Conservation (phyloP, 2,888 invertebrate species). For the Caenorhabditis angaria region DNA sequence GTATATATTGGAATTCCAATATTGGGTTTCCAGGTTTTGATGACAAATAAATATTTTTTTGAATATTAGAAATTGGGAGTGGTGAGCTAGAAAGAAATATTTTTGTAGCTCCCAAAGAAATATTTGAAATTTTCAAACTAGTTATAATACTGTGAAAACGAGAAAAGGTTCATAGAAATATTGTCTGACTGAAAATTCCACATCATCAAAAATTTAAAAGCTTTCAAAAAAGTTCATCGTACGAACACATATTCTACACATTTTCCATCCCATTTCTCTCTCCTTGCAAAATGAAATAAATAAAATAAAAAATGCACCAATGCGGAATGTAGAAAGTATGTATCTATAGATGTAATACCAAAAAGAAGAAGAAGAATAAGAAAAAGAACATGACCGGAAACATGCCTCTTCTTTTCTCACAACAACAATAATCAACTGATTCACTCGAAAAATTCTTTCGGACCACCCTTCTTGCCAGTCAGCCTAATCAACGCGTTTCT, state of each 20-base stretch:
- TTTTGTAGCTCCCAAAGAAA: too few relatives aligned
- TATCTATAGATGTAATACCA: neutral
- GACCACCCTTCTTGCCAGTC: too few relatives aligned
- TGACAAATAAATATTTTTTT: neutral
- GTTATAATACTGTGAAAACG: too few relatives aligned
- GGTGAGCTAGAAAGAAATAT: neutral
- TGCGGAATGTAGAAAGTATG: neutral
- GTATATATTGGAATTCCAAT: neutral
- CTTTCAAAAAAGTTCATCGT: too few relatives aligned
- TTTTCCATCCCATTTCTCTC: too few relatives aligned
- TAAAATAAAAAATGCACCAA: neutral
- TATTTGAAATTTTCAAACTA: too few relatives aligned
- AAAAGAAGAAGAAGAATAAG: neutral
- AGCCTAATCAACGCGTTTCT: neutral
- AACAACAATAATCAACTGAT: constrained; percentile 4
- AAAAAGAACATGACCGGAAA: neutral
- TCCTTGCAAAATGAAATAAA: too few relatives aligned
- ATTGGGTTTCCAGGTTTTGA: neutral
- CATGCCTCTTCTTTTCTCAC: neutral
- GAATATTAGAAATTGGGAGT: neutral
- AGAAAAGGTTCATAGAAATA: too few relatives aligned
- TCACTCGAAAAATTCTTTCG: neutral
- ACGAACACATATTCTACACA: too few relatives aligned
- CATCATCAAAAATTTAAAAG: too few relatives aligned
- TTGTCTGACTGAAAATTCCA: too few relatives aligned